Evolutionary conservation across 2,797 vertebrate species (phyloP).

Genomic region (Telmatherina bonti): DNA sequence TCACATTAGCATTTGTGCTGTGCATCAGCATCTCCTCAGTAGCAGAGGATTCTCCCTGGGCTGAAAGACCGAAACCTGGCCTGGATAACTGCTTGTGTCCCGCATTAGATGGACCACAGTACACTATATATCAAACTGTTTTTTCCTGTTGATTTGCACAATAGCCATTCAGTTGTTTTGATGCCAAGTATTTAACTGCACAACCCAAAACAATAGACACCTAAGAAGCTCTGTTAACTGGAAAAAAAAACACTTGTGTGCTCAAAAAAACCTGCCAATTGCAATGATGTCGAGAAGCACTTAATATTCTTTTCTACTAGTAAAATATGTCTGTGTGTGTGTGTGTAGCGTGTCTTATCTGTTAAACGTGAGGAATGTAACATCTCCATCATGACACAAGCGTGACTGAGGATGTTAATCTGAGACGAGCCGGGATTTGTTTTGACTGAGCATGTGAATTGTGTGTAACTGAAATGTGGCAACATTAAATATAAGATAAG

Average conservation of each 20-base stretch:
- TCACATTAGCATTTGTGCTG: background rate
- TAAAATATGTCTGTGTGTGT: conserved; percentile 28
- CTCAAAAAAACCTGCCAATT: conserved; percentile 10
- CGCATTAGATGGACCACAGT: conserved; percentile 14
- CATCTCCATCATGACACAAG: conserved; percentile 4
- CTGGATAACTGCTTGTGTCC: conserved; percentile 2
- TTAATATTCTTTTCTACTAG: conserved; percentile 9
- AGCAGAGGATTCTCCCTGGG: conserved; percentile 11
- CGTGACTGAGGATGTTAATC: conserved; percentile 6
- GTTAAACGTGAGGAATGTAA: conserved; percentile 39
- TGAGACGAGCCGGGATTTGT: conserved; percentile 1
- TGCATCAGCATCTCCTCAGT: conserved; percentile 5
- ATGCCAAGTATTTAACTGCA: conserved; percentile 57
- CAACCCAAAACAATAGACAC: conserved; percentile 13
- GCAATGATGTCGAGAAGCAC: conserved; percentile 42
- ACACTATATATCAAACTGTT: background rate
- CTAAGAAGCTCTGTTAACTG: conserved; percentile 36
- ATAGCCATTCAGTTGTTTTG: conserved; percentile 52
- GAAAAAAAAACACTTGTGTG: conserved; percentile 5
- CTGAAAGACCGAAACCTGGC: conserved; percentile 8
- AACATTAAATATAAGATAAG: conserved; percentile 13
- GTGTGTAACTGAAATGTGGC: conserved; percentile 15
- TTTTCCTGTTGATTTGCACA: conserved; percentile 18
- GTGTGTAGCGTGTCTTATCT: conserved; percentile 12
- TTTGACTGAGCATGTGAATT: conserved; percentile 11